Evolutionary conservation across 23 tunicate genomes (phyloP).

Genomic region (Clavelina lepadiformis): DNA sequence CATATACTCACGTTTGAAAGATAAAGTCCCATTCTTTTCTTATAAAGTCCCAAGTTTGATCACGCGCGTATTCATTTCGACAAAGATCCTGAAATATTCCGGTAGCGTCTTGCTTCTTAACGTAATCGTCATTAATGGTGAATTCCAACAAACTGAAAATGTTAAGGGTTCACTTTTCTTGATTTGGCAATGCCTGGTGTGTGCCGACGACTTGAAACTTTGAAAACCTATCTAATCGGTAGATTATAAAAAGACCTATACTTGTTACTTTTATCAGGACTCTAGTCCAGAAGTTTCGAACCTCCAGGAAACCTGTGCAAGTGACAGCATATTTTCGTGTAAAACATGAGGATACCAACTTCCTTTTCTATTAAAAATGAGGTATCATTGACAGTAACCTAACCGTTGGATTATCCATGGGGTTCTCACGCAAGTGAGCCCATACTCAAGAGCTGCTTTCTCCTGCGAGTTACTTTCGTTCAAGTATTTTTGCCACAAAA

Average conservation of each 20-base stretch:
- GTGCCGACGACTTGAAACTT: not conserved
- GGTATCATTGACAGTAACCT: no score
- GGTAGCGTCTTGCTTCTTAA: conserved; percentile 48
- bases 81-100: conserved; percentile 29
- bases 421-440: conserved; percentile 28
- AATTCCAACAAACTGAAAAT: not conserved
- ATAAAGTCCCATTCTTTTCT: conserved; percentile 38
- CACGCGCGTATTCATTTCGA: conserved; percentile 63
- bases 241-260: no score
- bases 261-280: no score
- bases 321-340: no score
- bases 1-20: conserved; percentile 36
- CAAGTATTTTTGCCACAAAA: conserved; percentile 37
- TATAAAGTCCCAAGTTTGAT: conserved; percentile 50
- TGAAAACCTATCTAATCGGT: not conserved
- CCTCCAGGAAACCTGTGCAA: no score
- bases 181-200: not conserved
- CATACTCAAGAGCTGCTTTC: conserved; percentile 30
- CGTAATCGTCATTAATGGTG: conserved; percentile 5
- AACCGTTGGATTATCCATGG: conserved; percentile 61
- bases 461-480: conserved; percentile 52
- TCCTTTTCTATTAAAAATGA: no score
- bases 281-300: no score
- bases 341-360: no score
- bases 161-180: not conserved